Evolutionary conservation across 2,113 vertebrate species (phyloP), one percentile per base, ranked within the genome.

Genomic region (Sciurus niger): DNA sequence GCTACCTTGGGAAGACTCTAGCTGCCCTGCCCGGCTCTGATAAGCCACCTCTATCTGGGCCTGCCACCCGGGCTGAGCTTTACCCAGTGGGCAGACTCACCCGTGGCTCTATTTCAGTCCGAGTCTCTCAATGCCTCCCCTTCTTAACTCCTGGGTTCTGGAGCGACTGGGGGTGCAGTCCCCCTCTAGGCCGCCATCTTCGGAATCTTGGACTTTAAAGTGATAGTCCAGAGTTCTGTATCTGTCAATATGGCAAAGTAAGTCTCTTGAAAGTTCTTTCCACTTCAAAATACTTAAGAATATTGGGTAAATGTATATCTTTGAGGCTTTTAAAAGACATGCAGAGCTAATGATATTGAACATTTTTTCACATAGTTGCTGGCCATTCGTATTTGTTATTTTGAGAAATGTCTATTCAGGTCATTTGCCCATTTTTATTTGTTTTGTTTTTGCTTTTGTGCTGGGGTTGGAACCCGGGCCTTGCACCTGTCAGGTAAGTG

Each of bases 131-230:
- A n/a, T n/a, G n/a, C n/a, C n/a, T n/a, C n/a, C n/a, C n/a, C n/a
- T n/a, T n/a, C n/a, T n/a, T n/a, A n/a, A n/a, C n/a, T n/a, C n/a
- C n/a, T n/a, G n/a, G n/a, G n/a, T n/a, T n/a, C n/a, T n/a, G n/a
- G n/a, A n/a, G n/a, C n/a, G n/a, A n/a, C n/a, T n/a, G n/a, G n/a
- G n/a, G n/a, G n/a, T n/a, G n/a, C n/a, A n/a, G n/a, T n/a, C n/a
- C n/a, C n/a, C n/a, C n/a, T n/a, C n/a, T n/a, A n/a, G n/a, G n/a
- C n/a, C n/a, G n/a, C n/a, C n/a, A n/a, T n/a, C n/a, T n/a, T n/a
- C n/a, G 63, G 37, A 58, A 84, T 92, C 34, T 51, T 48, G 51
- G 32, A 84, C 46, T 48, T 92, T 34, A 89, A 92, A 89, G 65
- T 67, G 37, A 34, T 0, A 55, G 30, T 84, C 53, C 65, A 67